Percentiles rank a stretch among this genome's conserved stretches.
Evolutionary conservation across 2,888 invertebrate genomes (phyloP).

Genomic region (Hirtodrosophila duncani): DNA sequence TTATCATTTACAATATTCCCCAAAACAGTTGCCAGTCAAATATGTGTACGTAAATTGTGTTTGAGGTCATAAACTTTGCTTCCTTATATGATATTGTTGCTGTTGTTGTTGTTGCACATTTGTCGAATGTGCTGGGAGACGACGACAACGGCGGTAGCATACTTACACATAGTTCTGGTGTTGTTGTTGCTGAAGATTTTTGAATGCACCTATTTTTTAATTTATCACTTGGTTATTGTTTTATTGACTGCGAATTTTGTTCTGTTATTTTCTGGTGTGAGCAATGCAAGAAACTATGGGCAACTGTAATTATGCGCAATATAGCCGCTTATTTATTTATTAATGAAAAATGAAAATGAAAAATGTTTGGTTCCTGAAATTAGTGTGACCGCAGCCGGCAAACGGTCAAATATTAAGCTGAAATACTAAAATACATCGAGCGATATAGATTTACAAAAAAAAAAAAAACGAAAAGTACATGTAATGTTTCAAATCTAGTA

Average conservation of each 20-base stretch:
- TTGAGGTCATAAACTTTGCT: too few relatives aligned
- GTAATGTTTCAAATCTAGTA: too few relatives aligned
- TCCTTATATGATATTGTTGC: not conserved
- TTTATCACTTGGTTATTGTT: constrained; percentile 1
- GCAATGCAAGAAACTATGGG: constrained; percentile 38
- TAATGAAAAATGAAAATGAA: constrained; percentile 49
- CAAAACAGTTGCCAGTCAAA: too few relatives aligned
- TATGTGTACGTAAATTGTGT: too few relatives aligned
- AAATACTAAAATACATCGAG: too few relatives aligned
- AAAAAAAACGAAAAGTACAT: too few relatives aligned
- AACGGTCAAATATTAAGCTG: too few relatives aligned
- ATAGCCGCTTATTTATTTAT: constrained; percentile 31
- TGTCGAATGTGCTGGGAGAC: too few relatives aligned
- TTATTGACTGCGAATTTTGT: constrained; percentile 11
- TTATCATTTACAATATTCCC: too few relatives aligned
- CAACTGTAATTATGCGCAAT: constrained; percentile 24
- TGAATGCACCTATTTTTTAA: constrained; percentile 16
- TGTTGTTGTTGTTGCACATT: not conserved
- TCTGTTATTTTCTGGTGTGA: constrained; percentile 16
- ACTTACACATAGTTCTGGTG: constrained; percentile 24
- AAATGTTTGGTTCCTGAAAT: constrained; percentile 47
- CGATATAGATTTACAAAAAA: too few relatives aligned
- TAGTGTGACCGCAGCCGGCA: not conserved
- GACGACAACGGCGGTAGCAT: too few relatives aligned
- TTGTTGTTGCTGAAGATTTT: not conserved